Evolutionary conservation across 1,140 invertebrate genomes (phyloP).

Genomic region (Drosophila nigromelanica): DNA sequence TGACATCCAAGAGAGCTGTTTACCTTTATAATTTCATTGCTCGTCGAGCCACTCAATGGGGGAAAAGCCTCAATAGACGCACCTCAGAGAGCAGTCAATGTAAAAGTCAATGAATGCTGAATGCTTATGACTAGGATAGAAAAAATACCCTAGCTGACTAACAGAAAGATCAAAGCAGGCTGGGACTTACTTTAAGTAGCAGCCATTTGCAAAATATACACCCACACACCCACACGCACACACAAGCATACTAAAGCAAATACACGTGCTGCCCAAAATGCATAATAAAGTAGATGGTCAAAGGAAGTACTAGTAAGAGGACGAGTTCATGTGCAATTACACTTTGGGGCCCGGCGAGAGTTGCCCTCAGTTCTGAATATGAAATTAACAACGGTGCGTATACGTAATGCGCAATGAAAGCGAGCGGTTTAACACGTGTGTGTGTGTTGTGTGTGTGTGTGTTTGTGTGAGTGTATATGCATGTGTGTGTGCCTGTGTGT

Average conservation of each 20-base stretch:
- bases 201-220: slow-evolving; percentile 16
- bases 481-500: background rate
- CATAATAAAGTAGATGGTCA: slow-evolving; percentile 46
- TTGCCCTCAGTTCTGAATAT: slow-evolving; percentile 67
- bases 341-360: slow-evolving; percentile 29
- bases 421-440: background rate
- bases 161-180: slow-evolving; percentile 51
- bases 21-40: slow-evolving; percentile 31
- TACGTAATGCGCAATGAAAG: slow-evolving; percentile 64
- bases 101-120: slow-evolving; percentile 43
- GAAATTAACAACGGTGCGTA: slow-evolving; percentile 77
- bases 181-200: slow-evolving; percentile 41
- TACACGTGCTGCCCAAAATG: slow-evolving; percentile 22
- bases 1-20: slow-evolving; percentile 4
- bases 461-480: background rate
- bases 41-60: slow-evolving; percentile 24
- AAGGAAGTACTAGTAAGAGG: slow-evolving; percentile 29
- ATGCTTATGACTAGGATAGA: slow-evolving; percentile 37
- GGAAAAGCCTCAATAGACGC: slow-evolving; percentile 34
- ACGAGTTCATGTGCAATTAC: slow-evolving; percentile 43
- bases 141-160: slow-evolving; percentile 31
- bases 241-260: background rate
- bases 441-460: background rate
- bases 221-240: background rate
- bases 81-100: slow-evolving; percentile 61